Conservation (phyloP, 2,113 vertebrate species). For the Tachysurus vachellii region DNA sequence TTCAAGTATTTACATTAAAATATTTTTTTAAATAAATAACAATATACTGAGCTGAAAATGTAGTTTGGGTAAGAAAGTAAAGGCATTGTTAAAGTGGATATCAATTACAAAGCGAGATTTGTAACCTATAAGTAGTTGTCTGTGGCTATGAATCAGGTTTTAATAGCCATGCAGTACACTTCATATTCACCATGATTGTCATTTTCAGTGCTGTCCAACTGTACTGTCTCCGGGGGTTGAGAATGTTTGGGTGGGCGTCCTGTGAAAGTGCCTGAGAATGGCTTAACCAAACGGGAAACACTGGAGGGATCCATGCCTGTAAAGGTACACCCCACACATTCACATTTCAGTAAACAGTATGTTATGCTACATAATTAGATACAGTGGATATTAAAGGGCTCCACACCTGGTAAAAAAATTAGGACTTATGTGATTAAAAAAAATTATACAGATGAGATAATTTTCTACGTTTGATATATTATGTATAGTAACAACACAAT, state of each 20-base stretch:
- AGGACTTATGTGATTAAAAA: not conserved
- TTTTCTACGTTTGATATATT: not conserved
- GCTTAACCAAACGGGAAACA: slow-evolving; percentile 81
- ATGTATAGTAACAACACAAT: not conserved
- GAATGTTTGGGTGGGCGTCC: slow-evolving; percentile 76
- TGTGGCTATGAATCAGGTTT: not conserved
- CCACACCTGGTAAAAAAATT: not conserved
- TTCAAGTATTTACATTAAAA: not conserved
- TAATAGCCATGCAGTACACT: not conserved
- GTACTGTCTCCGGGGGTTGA: slow-evolving; percentile 73
- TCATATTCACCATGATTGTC: slow-evolving; percentile 80
- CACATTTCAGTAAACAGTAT: not conserved
- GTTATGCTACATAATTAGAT: slow-evolving; percentile 29
- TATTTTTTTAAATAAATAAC: not conserved
- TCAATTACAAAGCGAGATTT: not conserved
- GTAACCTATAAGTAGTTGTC: not conserved
- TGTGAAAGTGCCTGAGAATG: slow-evolving; percentile 77
- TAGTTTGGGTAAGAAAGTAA: not conserved
- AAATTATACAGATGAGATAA: not conserved
- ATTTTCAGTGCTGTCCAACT: slow-evolving; percentile 70
- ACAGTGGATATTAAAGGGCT: not conserved
- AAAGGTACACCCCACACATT: slow-evolving; percentile 26
- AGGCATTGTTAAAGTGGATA: not conserved
- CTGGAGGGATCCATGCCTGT: slow-evolving; percentile 88
- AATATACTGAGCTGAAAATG: not conserved